Evolutionary conservation across 2,888 invertebrate species (phyloP).

Genomic region (Nudaria mundana): DNA sequence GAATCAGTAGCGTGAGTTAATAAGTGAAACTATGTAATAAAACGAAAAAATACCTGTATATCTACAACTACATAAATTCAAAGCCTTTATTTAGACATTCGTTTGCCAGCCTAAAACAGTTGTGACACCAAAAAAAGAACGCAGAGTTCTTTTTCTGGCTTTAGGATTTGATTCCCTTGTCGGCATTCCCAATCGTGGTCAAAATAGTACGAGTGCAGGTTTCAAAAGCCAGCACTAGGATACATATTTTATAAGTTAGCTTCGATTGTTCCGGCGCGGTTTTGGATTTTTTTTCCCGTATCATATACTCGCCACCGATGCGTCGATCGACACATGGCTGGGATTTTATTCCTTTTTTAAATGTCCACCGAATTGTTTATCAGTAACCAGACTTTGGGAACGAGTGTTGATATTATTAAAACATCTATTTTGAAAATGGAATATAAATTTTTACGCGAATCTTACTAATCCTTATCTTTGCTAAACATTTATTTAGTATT

Average conservation of each 20-base stretch:
- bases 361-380: conserved; percentile 61
- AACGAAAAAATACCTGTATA: no score
- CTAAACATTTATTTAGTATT: no score
- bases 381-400: conserved; percentile 44
- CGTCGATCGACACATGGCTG: conserved; percentile 67
- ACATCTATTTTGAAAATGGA: conserved; percentile 16
- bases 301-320: conserved; percentile 67
- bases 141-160: no score
- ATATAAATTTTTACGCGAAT: no score
- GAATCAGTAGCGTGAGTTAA: no score
- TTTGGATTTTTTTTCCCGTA: conserved; percentile 52
- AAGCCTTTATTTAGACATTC: conserved; percentile 21
- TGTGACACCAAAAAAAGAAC: conserved; percentile 28
- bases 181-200: conserved; percentile 73
- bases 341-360: conserved; percentile 57
- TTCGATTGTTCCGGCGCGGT: conserved; percentile 78
- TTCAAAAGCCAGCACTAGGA: conserved; percentile 69
- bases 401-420: conserved; percentile 19
- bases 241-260: conserved; percentile 80
- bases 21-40: no score
- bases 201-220: conserved; percentile 69
- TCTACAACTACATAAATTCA: conserved; percentile 1
- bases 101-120: conserved; percentile 24
- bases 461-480: no score
- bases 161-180: conserved; percentile 55